Base-by-base conservation (phyloP, 2,797 vertebrate species). In the Valencia hispanica region DNA sequence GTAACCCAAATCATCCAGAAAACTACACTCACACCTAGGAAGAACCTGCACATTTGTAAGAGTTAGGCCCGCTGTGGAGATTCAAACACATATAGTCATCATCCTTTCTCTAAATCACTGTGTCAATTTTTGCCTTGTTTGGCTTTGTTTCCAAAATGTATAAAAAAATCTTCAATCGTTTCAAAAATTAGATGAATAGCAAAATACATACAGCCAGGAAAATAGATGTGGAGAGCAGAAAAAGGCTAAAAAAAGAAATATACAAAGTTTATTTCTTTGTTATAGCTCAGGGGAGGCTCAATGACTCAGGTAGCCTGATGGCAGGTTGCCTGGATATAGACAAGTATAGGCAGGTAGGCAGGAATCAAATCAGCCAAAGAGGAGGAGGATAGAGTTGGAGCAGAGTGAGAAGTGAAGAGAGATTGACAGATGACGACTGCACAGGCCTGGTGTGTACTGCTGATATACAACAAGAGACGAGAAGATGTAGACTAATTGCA, bases 401-500 rank as follows among this genome's bases (percentile, higher is more conserved):
- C 59, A 48, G 55, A 61, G 72, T 1, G 20, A 74, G 55, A 75
- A 65, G 72, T 74, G 78, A 61, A 78, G 72, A 77, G 69, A 84
- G 86, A 85, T 75, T 78, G 86, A 87, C 80, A 86, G 80, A 90
- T 86, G 81, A 92, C 74, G 70, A 85, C 74, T 66, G 83, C 68
- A 79, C 85, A 73, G 78, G 70, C 70, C 77, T 84, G 79, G 81
- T 78, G 78, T 77, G 73, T 70, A 74, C 79, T 12, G 4, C 80
- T 73, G 80, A 90, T 86, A 85, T 71, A 86, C 86, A 92, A 89
- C 85, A 90, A 63, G 86, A 86, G 72, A 87, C 51, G 25, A 63
- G 79, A 85, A 89, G 87, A 85, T 90, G 83, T 78, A 84, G 78
- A 89, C 86, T 88, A 87, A 91, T 90, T 90, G 85, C 81, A 84